Evolutionary conservation across 2,113 vertebrate genomes (phyloP).

Genomic region (Entelurus aequoreus): DNA sequence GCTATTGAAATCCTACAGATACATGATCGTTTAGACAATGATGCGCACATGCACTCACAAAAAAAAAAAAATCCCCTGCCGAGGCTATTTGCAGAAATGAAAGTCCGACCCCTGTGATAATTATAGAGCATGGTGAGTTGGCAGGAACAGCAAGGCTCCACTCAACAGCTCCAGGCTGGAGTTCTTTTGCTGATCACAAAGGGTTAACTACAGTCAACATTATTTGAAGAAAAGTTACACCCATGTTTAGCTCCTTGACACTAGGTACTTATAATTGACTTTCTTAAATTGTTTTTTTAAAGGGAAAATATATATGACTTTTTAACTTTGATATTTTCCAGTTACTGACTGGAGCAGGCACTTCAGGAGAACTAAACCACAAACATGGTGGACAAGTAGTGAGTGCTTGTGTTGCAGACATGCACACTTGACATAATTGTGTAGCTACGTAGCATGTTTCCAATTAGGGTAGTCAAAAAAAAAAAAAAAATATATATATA

Average conservation of each 20-base stretch:
- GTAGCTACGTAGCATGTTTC: too few species aligned
- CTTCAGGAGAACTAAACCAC: too few species aligned
- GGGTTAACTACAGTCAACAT: slow-evolving; percentile 5
- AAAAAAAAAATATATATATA: too few species aligned
- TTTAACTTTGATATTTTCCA: background rate
- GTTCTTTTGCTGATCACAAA: slow-evolving; percentile 10
- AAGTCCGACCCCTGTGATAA: slow-evolving; percentile 34
- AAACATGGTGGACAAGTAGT: too few species aligned
- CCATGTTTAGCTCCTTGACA: background rate
- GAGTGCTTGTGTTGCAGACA: too few species aligned
- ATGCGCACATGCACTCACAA: background rate
- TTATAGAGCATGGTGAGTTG: slow-evolving; percentile 30
- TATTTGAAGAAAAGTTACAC: background rate
- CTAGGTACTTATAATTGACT: background rate
- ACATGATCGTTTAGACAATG: slow-evolving; percentile 19
- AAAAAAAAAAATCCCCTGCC: slow-evolving; percentile 2
- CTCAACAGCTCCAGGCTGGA: slow-evolving; percentile 23
- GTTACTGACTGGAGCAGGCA: background rate
- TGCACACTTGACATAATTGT: too few species aligned
- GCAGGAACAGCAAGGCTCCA: slow-evolving; percentile 21
- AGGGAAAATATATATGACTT: background rate
- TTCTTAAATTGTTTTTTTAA: background rate
- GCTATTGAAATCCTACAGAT: slow-evolving; percentile 5
- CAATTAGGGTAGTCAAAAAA: too few species aligned
- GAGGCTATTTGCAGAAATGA: slow-evolving; percentile 41